Percentiles rank a stretch among this genome's conserved stretches.
phyloP scores from a whole-genome alignment of 2,888 invertebrate species.

The Aphidius colemani region DNA sequence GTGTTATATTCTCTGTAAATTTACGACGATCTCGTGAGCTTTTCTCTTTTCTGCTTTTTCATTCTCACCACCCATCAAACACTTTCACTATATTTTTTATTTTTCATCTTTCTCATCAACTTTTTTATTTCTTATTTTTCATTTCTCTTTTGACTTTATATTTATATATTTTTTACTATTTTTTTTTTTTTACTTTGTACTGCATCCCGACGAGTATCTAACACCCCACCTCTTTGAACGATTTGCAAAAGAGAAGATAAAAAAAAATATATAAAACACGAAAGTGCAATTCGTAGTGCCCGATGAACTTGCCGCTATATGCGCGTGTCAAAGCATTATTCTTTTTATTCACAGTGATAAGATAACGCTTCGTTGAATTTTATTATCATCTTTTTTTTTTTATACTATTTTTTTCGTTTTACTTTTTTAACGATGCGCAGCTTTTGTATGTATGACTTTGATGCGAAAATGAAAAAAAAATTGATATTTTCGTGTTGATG shows the following conservation, averaged over 20 bases:
- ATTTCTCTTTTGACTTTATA: background rate
- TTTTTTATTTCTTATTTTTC: background rate
- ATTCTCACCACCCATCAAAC: slow-evolving; percentile 21
- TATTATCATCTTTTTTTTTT: slow-evolving; percentile 2
- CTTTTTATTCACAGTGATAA: slow-evolving; percentile 24
- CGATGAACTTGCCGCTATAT: slow-evolving; percentile 16
- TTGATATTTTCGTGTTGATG: too few relatives aligned
- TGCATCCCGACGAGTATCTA: too few relatives aligned
- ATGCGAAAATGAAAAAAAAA: slow-evolving; percentile 21
- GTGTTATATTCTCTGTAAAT: slow-evolving; percentile 25
- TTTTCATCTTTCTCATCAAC: background rate
- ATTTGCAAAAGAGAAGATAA: slow-evolving; percentile 18
- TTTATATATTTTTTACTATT: too few relatives aligned
- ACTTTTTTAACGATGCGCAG: background rate
- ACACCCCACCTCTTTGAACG: slow-evolving; percentile 11
- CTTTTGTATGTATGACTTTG: slow-evolving; percentile 13
- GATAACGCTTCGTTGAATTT: slow-evolving; percentile 14
- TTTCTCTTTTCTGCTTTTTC: slow-evolving; percentile 26
- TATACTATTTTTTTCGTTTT: background rate
- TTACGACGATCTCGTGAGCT: slow-evolving; percentile 26
- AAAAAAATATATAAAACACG: background rate
- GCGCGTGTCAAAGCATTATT: slow-evolving; percentile 28
- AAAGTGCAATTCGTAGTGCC: slow-evolving; percentile 19
- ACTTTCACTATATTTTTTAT: slow-evolving; percentile 12
- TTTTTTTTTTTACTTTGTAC: too few relatives aligned